Evolutionary conservation across 2,113 vertebrate genomes (phyloP).

Genomic region (Toxotes chatareus): DNA sequence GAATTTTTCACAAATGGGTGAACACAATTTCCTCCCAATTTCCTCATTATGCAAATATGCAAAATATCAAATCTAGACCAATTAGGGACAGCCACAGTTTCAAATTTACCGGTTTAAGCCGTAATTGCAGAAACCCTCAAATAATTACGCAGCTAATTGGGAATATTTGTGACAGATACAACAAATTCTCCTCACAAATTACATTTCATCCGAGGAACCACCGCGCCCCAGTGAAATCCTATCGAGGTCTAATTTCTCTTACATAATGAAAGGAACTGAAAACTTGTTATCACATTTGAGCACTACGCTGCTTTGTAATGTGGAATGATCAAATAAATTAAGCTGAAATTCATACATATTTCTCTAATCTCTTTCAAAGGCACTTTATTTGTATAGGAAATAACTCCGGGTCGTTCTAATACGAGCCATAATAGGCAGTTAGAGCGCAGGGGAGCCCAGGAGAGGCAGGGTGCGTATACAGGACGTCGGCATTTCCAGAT

Average conservation of each 20-base stretch:
- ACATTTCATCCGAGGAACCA: slow-evolving; percentile 97
- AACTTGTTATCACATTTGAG: slow-evolving; percentile 99
- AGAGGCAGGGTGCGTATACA: slow-evolving; percentile 40
- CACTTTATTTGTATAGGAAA: slow-evolving; percentile 92
- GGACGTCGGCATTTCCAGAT: slow-evolving; percentile 53
- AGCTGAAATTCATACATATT: slow-evolving; percentile 97
- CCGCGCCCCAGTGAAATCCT: slow-evolving; percentile 94
- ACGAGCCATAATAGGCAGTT: slow-evolving; percentile 82
- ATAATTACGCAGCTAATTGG: slow-evolving; percentile 99
- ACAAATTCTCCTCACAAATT: slow-evolving; percentile 99
- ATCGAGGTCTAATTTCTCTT: slow-evolving; percentile 97
- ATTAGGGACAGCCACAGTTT: slow-evolving; percentile 98
- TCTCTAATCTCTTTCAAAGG: slow-evolving; percentile 93
- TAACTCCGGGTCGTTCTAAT: slow-evolving; percentile 82
- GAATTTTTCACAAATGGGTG: slow-evolving; percentile 97
- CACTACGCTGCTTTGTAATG: slow-evolving; percentile 97
- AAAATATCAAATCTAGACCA: slow-evolving; percentile 99
- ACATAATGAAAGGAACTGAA: slow-evolving; percentile 99
- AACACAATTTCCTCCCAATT: slow-evolving; percentile 99
- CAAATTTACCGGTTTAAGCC: slow-evolving; percentile 98
- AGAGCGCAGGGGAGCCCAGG: slow-evolving; percentile 50
- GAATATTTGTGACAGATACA: slow-evolving; percentile 99
- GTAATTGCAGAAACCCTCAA: slow-evolving; percentile 99
- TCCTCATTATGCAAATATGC: slow-evolving; percentile 99
- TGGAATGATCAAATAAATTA: slow-evolving; percentile 99